phyloP scores from a whole-genome alignment of 1,140 invertebrate species.

The Anastrepha obliqua region DNA sequence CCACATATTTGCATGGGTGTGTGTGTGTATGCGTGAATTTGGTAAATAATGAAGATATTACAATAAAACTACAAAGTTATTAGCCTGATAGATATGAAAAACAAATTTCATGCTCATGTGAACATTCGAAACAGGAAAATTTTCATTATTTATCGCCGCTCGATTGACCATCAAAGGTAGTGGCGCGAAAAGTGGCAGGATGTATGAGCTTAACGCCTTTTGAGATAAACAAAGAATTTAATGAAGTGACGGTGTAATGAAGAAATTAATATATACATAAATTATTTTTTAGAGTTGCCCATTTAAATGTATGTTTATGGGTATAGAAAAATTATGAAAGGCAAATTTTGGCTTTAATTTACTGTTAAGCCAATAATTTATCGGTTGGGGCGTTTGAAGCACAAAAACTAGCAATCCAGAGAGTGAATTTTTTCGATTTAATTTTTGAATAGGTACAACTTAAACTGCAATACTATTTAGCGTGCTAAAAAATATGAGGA shows the following conservation, averaged over 20 bases:
- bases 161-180: conserved; percentile 44
- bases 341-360: background rate
- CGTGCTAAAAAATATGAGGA: too few relatives aligned
- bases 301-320: background rate
- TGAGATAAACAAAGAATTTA: conserved; percentile 1
- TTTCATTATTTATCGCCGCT: conserved; percentile 37
- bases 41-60: conserved; percentile 50
- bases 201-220: conserved; percentile 49
- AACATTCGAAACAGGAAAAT: conserved; percentile 14
- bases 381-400: too few relatives aligned
- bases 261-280: background rate
- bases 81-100: conserved; percentile 44
- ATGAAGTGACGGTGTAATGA: background rate
- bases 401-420: too few relatives aligned
- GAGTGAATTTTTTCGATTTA: too few relatives aligned
- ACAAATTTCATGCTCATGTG: conserved; percentile 47
- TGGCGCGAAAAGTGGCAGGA: conserved; percentile 46
- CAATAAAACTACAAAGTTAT: conserved; percentile 47
- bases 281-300: background rate
- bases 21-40: background rate
- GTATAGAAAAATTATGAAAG: background rate
- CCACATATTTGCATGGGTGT: background rate
- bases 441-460: too few relatives aligned
- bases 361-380: too few relatives aligned
- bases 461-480: too few relatives aligned